Evolutionary conservation across 2,113 vertebrate species (phyloP), one percentile per base, ranked within the genome.

Genomic region (Scolopax mira): DNA sequence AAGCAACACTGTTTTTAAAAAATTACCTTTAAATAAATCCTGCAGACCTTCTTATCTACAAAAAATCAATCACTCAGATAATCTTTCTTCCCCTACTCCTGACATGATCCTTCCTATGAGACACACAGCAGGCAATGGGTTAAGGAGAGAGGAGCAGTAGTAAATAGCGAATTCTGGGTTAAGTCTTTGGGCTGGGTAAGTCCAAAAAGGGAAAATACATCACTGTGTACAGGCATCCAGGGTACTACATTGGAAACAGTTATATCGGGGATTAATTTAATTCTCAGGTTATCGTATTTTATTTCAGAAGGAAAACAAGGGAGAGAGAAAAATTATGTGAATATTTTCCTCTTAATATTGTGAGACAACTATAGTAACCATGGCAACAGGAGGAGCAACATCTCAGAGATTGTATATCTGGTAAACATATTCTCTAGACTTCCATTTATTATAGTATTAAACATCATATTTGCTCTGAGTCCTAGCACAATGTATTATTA

Each of bases 351-450:
- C 18, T 64, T 18, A 37, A 69, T 78, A 88, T 52, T 90, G 82
- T 83, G 85, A 94, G 62, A 66, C 85, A 49, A 73, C 67, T 35
- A 48, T 1, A 3, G 92, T 96, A 55, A 39, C 95, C 94, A 96
- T 65, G 72, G 93, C 88, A 96, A 96, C 92, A 18, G n/a, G 33
- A 93, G 55, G 35, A 96, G 82, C 67, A 90, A 74, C 22, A 8
- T 88, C 88, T 51, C 55, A 4, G 17, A 71, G 78, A 49, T 2
- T 39, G 18, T 25, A 27, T 27, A 82, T 25, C 82, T 93, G 82
- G 79, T 84, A 91, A 94, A 96, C 91, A 80, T 10, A 31, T 70
- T 60, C 71, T 19, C 58, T 0, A 37, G 60, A 13, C 54, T 58
- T 28, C 30, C 39, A 5, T 10, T 39, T 18, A 70, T 61, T 27